Base-by-base conservation (phyloP, 2,888 invertebrate genomes). In the Reticulitermes lucifugus region DNA sequence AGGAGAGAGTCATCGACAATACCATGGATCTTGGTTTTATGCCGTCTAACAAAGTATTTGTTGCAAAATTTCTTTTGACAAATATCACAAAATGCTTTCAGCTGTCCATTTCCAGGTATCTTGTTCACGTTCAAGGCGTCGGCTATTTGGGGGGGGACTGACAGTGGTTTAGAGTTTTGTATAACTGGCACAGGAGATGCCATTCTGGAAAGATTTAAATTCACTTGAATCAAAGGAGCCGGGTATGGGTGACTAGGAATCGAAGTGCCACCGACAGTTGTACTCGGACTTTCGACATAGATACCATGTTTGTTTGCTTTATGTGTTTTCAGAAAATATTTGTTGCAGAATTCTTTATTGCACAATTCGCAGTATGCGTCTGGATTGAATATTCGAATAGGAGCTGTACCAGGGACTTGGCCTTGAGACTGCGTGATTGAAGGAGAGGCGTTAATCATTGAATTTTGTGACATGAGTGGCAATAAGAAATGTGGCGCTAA, bases 281-380 rank as follows among this genome's bases (percentile, higher is more conserved):
- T 43, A 10, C 25, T 18, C 35, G 83, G 71, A 60, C 77, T 90
- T 82, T 93, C 94, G 86, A 94, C 94, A 90, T 97, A 97, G 88
- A 99, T 98, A 51, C 98, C 98, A 91, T 99, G 99, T 90, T 98
- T 98, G 91, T 98, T 98, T 59, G 98, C 98, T 91, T 98, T 98
- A 92, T 99, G 99, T 86, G 99, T 99, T 91, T 99, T 98, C 46
- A 99, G 93, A 91, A 98, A 99, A 92, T 99, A 98, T 90, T 98
- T 98, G 93, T 99, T 98, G 92, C 99, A 99, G 91, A 99, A 99
- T 92, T 99, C 99, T 90, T 98, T 98, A 92, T 98, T 98, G 93
- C 99, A 99, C 86, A 98, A 93, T 90, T 98, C 98, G 91, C 99
- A 99, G 91, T 97, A 99, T 29, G 98, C 98, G 91, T 99, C 99